phyloP scores from a whole-genome alignment of 2,797 vertebrate genomes.

The Carcharodon carcharias region DNA sequence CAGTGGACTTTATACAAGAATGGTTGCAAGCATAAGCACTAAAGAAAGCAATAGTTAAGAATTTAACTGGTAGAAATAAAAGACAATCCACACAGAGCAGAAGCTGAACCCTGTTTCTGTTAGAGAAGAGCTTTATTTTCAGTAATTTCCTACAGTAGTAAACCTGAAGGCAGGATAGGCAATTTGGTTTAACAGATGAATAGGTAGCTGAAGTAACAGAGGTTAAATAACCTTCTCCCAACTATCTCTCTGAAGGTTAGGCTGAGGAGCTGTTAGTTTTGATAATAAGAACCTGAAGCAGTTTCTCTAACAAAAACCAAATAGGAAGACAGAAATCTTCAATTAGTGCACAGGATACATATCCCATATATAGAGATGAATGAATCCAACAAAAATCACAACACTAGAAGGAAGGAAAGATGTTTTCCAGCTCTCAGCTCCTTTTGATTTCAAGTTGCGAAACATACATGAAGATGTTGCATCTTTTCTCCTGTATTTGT shows the following conservation, averaged over 20 bases:
- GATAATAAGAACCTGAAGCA: conserved; percentile 11
- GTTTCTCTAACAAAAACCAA: neutral
- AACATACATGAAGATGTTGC: neutral
- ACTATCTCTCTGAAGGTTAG: neutral
- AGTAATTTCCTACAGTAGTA: conserved; percentile 46
- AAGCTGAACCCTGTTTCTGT: conserved; percentile 52
- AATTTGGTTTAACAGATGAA: conserved; percentile 43
- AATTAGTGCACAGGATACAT: neutral
- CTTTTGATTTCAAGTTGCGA: conserved; percentile 8
- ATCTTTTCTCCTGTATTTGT: neutral
- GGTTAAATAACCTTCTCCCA: neutral
- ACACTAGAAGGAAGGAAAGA: neutral
- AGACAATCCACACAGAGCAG: neutral
- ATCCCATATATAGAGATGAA: neutral
- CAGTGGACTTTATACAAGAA: neutral
- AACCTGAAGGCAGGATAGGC: conserved; percentile 46
- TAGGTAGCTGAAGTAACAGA: neutral
- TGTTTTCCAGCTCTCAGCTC: neutral
- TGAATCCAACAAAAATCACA: neutral
- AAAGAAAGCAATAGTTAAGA: neutral
- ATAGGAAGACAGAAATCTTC: neutral
- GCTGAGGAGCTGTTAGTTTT: neutral
- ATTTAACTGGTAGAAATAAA: neutral
- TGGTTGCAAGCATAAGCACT: neutral
- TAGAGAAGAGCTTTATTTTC: conserved; percentile 51